phyloP scores from a whole-genome alignment of 2,888 invertebrate genomes.

The Ypsolopha scabrella region DNA sequence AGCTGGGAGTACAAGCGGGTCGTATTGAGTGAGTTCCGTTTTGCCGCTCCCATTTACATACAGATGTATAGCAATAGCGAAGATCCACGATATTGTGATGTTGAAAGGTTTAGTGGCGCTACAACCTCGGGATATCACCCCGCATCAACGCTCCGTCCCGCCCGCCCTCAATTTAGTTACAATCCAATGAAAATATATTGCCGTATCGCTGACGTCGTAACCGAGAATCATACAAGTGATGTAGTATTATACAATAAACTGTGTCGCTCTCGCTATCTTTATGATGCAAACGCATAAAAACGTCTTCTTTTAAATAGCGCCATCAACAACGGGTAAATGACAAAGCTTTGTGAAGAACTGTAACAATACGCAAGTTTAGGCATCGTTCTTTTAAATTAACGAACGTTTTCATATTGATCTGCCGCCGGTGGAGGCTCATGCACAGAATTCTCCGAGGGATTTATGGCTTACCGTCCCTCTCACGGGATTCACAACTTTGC shows the following conservation, averaged over 20 bases:
- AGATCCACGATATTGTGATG: neutral
- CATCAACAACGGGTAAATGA: neutral
- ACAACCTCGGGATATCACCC: slow-evolving; percentile 9
- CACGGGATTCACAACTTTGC: slow-evolving; percentile 42
- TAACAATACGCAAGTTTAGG: neutral
- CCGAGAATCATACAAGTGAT: neutral
- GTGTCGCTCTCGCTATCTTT: neutral
- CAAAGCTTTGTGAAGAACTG: neutral
- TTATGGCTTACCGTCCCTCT: slow-evolving; percentile 45
- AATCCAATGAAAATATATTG: slow-evolving; percentile 24
- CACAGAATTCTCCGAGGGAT: slow-evolving; percentile 28
- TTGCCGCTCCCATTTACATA: neutral
- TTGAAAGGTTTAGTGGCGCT: neutral
- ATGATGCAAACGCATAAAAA: neutral
- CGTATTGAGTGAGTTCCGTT: neutral
- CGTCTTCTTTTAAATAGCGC: neutral
- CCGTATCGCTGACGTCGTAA: slow-evolving; percentile 8
- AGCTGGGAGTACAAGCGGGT: neutral
- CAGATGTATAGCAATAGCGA: slow-evolving; percentile 1
- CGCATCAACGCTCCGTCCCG: slow-evolving; percentile 16
- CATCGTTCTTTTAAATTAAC: neutral
- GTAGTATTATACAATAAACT: neutral
- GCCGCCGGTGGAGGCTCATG: neutral
- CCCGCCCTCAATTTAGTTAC: slow-evolving; percentile 16
- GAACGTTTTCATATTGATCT: slow-evolving; percentile 1